Conservation (phyloP, 2,888 invertebrate species). For the Alviniconcha strummeri region DNA sequence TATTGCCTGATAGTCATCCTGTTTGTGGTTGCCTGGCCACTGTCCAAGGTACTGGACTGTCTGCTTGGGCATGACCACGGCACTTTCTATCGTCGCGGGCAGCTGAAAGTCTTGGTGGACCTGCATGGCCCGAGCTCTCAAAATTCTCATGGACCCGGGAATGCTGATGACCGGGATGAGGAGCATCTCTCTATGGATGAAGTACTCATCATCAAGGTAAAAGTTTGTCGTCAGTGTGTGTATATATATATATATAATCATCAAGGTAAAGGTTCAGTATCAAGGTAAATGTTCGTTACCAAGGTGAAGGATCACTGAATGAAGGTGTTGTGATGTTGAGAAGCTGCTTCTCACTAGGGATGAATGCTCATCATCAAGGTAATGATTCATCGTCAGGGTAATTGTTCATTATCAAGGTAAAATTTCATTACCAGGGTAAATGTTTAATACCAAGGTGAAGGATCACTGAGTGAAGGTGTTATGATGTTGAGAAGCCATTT, state of each 20-base stretch:
- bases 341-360: too few species aligned
- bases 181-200: constrained; percentile 65
- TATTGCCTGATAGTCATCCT: constrained; percentile 68
- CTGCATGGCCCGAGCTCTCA: constrained; percentile 60
- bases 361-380: too few species aligned
- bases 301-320: too few species aligned
- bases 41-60: constrained; percentile 71
- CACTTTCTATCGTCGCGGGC: constrained; percentile 68
- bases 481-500: too few species aligned
- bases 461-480: too few species aligned
- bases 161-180: constrained; percentile 22
- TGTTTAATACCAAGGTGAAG: too few species aligned
- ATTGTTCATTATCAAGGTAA: too few species aligned
- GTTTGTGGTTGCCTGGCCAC: constrained; percentile 69
- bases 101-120: constrained; percentile 70
- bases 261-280: neutral
- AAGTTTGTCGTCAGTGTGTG: neutral
- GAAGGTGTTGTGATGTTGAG: too few species aligned
- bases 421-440: too few species aligned
- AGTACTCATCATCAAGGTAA: constrained; percentile 70
- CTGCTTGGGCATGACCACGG: constrained; percentile 68
- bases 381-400: too few species aligned
- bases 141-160: neutral
- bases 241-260: neutral
- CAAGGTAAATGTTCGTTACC: too few species aligned